Percentiles rank a stretch among this genome's conserved stretches.
phyloP scores from a whole-genome alignment of 2,797 vertebrate species.

The Lagocephalus sceleratus region DNA sequence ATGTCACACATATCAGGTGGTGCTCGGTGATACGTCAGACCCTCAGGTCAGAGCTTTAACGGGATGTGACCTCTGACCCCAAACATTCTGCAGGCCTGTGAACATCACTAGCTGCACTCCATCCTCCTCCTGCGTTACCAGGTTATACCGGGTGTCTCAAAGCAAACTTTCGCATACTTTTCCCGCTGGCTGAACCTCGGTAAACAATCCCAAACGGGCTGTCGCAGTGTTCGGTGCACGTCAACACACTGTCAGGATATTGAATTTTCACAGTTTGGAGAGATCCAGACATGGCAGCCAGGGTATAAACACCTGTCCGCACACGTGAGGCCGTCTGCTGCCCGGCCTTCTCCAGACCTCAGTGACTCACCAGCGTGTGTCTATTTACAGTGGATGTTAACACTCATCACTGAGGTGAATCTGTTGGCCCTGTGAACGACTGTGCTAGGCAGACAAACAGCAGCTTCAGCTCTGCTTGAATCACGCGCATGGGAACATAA shows the following conservation, averaged over 20 bases:
- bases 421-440: slow-evolving; percentile 44
- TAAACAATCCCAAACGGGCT: slow-evolving; percentile 52
- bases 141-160: slow-evolving; percentile 24
- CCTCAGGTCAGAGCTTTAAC: slow-evolving; percentile 21
- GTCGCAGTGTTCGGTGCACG: slow-evolving; percentile 18
- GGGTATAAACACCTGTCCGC: slow-evolving; percentile 41
- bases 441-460: slow-evolving; percentile 11
- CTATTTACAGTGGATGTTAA: slow-evolving; percentile 39
- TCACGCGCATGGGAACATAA: too few species aligned
- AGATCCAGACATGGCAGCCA: slow-evolving; percentile 24
- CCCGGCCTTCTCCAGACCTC: slow-evolving; percentile 21
- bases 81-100: slow-evolving; percentile 4
- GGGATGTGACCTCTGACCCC: slow-evolving; percentile 18
- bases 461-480: slow-evolving; percentile 10
- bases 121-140: slow-evolving; percentile 3
- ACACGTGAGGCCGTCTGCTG: slow-evolving; percentile 41
- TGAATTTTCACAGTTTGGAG: slow-evolving; percentile 52
- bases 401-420: slow-evolving; percentile 22
- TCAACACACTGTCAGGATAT: slow-evolving; percentile 34
- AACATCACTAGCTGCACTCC: slow-evolving; percentile 7
- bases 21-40: slow-evolving; percentile 27
- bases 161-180: slow-evolving; percentile 28
- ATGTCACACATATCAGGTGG: slow-evolving; percentile 49
- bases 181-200: slow-evolving; percentile 19
- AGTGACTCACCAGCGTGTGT: slow-evolving; percentile 52